phyloP scores from a whole-genome alignment of 2,888 invertebrate species.

The Agonopterix subpropinquella region DNA sequence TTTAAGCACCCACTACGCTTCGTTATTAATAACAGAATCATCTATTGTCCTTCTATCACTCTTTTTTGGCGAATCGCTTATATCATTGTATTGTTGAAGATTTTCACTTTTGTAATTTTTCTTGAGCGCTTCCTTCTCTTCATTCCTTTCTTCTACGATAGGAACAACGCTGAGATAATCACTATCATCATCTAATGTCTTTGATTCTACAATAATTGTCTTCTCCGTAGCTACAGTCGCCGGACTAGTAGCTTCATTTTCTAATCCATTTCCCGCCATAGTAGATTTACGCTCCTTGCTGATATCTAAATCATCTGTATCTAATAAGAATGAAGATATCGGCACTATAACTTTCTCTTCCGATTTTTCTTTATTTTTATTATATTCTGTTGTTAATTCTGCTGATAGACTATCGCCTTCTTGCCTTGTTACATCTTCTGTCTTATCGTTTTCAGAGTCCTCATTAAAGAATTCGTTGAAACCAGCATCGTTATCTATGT shows the following conservation, averaged over 20 bases:
- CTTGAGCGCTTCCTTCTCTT: conserved; percentile 36
- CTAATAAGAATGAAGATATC: conserved; percentile 51
- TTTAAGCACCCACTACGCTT: conserved; percentile 41
- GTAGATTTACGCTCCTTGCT: conserved; percentile 12
- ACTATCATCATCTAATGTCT: conserved; percentile 23
- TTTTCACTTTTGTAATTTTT: conserved; percentile 44
- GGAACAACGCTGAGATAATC: conserved; percentile 58
- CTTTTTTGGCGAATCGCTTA: conserved; percentile 65
- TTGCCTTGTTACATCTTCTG: conserved; percentile 8
- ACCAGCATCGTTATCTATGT: conserved; percentile 22
- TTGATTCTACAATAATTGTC: neutral
- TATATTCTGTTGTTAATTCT: conserved; percentile 1
- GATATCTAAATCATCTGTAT: conserved; percentile 58
- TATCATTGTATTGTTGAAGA: conserved; percentile 54
- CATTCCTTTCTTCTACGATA: conserved; percentile 32
- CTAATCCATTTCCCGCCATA: conserved; percentile 17
- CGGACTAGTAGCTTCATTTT: conserved; percentile 15
- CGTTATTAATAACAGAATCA: conserved; percentile 49
- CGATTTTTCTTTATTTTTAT: conserved; percentile 13
- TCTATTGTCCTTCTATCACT: conserved; percentile 66
- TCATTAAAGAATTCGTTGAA: conserved; percentile 29
- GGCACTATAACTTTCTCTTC: conserved; percentile 24
- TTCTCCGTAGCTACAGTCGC: conserved; percentile 13
- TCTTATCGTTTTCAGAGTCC: conserved; percentile 19
- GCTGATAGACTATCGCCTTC: conserved; percentile 2